These are phyloP conservation scores for Ailurus styani DNA, from an alignment of 2,113 vertebrate species.

Conservation along the genomic window DNA sequence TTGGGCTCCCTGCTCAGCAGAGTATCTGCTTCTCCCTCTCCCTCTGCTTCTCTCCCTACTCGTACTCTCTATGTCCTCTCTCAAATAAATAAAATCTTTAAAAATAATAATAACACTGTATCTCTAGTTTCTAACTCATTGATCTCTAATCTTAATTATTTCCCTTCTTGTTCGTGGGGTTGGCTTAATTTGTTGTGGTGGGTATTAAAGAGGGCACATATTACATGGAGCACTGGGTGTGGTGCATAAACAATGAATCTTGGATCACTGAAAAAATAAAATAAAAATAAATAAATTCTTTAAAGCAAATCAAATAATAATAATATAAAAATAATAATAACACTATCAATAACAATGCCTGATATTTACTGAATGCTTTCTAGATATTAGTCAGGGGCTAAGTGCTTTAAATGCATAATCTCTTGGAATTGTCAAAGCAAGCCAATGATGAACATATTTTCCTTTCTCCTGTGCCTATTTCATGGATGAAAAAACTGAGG, in stretches of 20 bases:
- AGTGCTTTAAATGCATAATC: neutral
- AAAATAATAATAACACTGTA: neutral
- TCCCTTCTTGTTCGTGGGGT: too few relatives aligned
- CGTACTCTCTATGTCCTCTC: neutral
- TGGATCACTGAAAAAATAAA: too few relatives aligned
- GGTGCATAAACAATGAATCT: too few relatives aligned
- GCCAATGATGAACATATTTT: neutral
- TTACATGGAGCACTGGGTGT: too few relatives aligned
- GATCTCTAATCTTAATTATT: too few relatives aligned
- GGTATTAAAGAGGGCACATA: too few relatives aligned
- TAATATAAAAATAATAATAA: neutral
- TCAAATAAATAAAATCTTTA: neutral
- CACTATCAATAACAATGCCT: neutral
- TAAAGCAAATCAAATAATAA: neutral
- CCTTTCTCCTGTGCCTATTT: neutral
- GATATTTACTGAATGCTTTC: neutral
- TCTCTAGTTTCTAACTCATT: too few relatives aligned
- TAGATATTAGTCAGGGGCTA: neutral
- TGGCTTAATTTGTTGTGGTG: too few relatives aligned
- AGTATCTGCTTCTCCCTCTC: neutral
- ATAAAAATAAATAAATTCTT: neutral
- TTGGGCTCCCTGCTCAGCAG: neutral
- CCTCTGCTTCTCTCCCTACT: neutral
- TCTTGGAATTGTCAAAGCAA: neutral
- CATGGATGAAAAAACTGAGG: neutral